phyloP scores from a whole-genome alignment of 2,797 vertebrate genomes.

The Parotocinclus haroldoi region DNA sequence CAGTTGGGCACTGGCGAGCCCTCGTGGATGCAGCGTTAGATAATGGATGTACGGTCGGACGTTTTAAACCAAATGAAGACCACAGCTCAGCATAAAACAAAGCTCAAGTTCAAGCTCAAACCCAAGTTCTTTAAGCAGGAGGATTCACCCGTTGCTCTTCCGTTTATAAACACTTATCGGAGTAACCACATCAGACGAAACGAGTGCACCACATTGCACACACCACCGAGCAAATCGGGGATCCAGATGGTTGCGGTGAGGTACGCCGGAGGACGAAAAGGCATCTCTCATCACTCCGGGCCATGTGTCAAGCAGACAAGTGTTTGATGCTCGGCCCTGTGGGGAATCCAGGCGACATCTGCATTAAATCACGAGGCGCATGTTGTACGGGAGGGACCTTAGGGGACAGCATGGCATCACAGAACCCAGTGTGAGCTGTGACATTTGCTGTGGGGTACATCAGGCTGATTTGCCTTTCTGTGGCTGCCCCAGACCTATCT shows the following conservation, averaged over 20 bases:
- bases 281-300: slow-evolving; percentile 15
- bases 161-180: not conserved
- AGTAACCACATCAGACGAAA: slow-evolving; percentile 22
- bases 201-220: not conserved
- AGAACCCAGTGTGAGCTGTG: not conserved
- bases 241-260: slow-evolving; percentile 30
- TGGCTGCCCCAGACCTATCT: slow-evolving; percentile 1
- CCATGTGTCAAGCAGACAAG: slow-evolving; percentile 24
- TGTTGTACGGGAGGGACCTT: slow-evolving; percentile 3
- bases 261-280: slow-evolving; percentile 6
- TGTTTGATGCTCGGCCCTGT: slow-evolving; percentile 17
- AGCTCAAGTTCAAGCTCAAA: no score
- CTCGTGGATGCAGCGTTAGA: no score
- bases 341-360: slow-evolving; percentile 16
- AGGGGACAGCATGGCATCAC: not conserved
- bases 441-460: not conserved
- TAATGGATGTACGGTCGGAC: no score
- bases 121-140: no score
- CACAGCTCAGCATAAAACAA: no score
- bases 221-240: slow-evolving; percentile 6
- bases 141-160: not conserved
- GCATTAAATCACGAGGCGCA: slow-evolving; percentile 22
- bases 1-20: no score
- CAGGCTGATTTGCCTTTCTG: slow-evolving; percentile 4
- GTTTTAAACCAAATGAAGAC: no score